Base-by-base conservation (phyloP, 2,797 vertebrate genomes). In the Anas bernieri region DNA sequence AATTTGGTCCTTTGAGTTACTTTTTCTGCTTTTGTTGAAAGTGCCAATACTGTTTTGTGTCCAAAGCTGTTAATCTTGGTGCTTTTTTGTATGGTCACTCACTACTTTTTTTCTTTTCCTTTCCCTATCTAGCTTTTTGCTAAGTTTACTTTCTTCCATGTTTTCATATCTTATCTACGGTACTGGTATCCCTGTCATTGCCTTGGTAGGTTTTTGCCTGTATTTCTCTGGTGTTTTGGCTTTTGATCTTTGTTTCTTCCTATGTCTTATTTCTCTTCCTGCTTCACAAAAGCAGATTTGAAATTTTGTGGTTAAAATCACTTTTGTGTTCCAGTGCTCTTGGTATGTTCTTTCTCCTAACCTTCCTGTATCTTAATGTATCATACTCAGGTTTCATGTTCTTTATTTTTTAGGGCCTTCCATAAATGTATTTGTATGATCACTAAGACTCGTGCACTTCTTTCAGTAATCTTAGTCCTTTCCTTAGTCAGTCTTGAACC, bases 131-230 rank as follows among this genome's bases (percentile, higher is more conserved):
- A 78, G 31, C 31, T 80, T 64, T 94, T 86, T 86, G 25, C 41
- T 91, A 86, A 39, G 21, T 68, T 91, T 48, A 56, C 5, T 83
- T 92, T 78, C 33, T 62, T 79, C 62, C 48, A 1, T 85, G 18
- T 74, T 91, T 93, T 74, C 73, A 63, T 43, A 28, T 39, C 31
- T 83, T 86, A 64, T 64, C 62, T 64, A 78, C 25, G 31, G 12
- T 90, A 31, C 26, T 92, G 64, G 22, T 90, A 25, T 62, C n/a
- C 45, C 33, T 92, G 76, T 31, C 55, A 8, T 2, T 86, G n/a
- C 46, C 25, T 67, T 92, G 55, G 46, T 96, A 83, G 80, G 21
- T 90, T 94, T 94, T 80, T 72, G 21, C 62, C 25, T 93, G 43
- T 6, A 4, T 86, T 66, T 15, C 30, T 72, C 39, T 11, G 4